phyloP scores from a whole-genome alignment of 2,888 invertebrate genomes.

The Lysandra bellargus region DNA sequence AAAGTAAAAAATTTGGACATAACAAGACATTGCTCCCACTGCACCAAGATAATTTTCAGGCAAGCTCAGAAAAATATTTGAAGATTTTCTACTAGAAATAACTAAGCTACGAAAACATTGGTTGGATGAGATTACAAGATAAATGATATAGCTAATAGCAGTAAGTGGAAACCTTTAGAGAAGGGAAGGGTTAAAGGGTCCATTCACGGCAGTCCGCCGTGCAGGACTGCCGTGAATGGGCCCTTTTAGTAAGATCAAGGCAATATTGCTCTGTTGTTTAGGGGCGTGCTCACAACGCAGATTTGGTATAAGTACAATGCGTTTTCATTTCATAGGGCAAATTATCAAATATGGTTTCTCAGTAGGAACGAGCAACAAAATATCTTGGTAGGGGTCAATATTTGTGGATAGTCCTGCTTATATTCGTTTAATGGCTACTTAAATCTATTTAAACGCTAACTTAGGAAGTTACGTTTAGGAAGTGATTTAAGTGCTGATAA shows the following conservation, averaged over 20 bases:
- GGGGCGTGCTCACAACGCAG: too few species aligned
- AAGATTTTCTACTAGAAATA: neutral
- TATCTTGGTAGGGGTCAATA: conserved; percentile 9
- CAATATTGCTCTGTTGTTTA: too few species aligned
- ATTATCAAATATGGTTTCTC: neutral
- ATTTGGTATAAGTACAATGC: too few species aligned
- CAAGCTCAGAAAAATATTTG: neutral
- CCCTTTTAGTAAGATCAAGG: too few species aligned
- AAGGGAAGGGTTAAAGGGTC: too few species aligned
- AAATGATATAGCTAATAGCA: neutral
- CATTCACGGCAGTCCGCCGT: too few species aligned
- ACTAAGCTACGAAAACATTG: neutral
- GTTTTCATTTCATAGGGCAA: too few species aligned
- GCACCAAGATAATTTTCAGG: neutral
- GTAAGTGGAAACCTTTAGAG: neutral
- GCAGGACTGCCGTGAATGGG: too few species aligned
- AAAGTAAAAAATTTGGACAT: neutral
- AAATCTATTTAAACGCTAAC: conserved; percentile 12
- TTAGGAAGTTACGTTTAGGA: conserved; percentile 26
- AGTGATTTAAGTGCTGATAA: conserved; percentile 24
- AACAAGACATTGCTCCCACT: neutral
- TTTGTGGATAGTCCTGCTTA: neutral
- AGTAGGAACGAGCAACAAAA: neutral
- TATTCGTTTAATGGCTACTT: neutral
- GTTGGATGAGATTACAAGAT: neutral